Base-by-base conservation (phyloP, 2,888 invertebrate species). In the Polymixis flavicincta region DNA sequence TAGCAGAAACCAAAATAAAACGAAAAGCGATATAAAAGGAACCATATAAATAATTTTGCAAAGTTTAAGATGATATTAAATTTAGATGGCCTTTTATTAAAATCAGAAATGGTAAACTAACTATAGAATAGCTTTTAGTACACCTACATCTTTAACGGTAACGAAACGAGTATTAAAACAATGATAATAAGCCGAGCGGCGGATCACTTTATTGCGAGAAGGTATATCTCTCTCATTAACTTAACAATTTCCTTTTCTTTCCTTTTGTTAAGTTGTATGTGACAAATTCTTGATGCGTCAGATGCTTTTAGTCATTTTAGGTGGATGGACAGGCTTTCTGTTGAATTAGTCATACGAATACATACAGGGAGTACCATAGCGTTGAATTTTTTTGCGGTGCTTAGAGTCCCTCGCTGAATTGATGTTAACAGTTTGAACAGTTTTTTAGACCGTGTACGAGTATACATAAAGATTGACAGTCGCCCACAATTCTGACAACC, bases 111-210 rank as follows among this genome's bases (percentile, higher is more conserved):
- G 22, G 11, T 28, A 8, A 48, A 17, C 9, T n/a, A n/a, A 17
- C 13, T 25, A 11, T 19, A 57, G 42, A 28, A 45, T 78, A 73
- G 67, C 76, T 45, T 54, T 2, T 0, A 14, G 9, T 76, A 61
- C 9, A 61, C 0, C 1, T 19, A 14, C 0, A 54, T 7, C 76
- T 48, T 90, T 83, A 88, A 65, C 78, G 85, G 85, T 87, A 84
- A 82, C 71, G 88, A 80, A 86, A 83, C 79, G 67, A 80, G 85
- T 83, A 85, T 88, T 87, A 85, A 89, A 90, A 88, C 85, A 88
- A 85, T 82, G 88, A 85, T 81, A 84, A 86, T 85, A 85, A 89
- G 83, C 67, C 80, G 60, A 71, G 66, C 76, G 69, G 70, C 59
- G 83, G 70, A 84, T 83, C 81, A 81, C 78, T 88, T 88, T 88